Base-by-base conservation (phyloP, 2,113 vertebrate genomes). In the Scortum barcoo region DNA sequence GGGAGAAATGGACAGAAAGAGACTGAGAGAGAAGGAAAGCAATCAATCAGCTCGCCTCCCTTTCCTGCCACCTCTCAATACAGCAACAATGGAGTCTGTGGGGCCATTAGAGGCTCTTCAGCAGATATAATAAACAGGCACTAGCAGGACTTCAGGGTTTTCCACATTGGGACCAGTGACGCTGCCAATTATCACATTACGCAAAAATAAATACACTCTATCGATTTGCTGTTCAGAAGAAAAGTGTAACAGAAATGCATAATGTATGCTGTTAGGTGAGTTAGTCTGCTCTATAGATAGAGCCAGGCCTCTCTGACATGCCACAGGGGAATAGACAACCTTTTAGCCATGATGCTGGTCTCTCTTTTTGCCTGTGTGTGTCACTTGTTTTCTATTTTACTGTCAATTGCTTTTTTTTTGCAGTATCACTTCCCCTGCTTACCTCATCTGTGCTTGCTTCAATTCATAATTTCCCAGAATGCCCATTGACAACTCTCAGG, bases 81-180 rank as follows among this genome's bases (percentile, higher is more conserved):
- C 65, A 78, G 58, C 63, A 57, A 68, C 74, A 80, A 48, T 68
- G 40, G 70, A 83, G 84, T 81, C 63, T 61, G 72, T 8, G 61
- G 72, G 33, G 61, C 75, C 83, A 84, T 89, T 86, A 86, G 88
- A 57, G 87, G 66, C 63, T 89, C 74, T 74, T 90, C 75, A 86
- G 74, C 46, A 58, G 63, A 58, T 44, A 44, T 78, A 80, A 91
- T 81, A 84, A 91, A 88, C 78, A 91, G 56, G 22, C 42, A 75
- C 51, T 24, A 80, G 77, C 76, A 63, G 83, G 68, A 62, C 40
- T 77, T 72, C 65, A 74, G 42, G 33, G 53, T 19, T 46, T 17
- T 54, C 40, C 24, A 12, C 77, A 48, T 16, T 58, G 78, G 44
- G 72, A 65, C 65, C 66, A 19, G 67, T 62, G 30, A 14, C 2